phyloP scores from a whole-genome alignment of 2,797 vertebrate genomes.

The Hippoglossus hippoglossus region DNA sequence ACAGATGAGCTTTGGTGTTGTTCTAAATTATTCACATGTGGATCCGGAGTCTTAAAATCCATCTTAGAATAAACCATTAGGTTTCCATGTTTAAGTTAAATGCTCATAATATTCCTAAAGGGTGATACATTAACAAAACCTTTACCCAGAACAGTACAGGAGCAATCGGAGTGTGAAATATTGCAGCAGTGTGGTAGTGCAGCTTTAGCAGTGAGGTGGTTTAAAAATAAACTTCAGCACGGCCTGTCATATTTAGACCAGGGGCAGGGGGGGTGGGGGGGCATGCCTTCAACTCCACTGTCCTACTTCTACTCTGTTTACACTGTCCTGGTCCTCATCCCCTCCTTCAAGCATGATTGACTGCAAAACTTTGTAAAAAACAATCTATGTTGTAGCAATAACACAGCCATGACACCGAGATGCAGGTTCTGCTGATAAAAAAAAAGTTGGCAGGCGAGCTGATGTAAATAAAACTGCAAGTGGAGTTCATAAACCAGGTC shows the following conservation, averaged over 20 bases:
- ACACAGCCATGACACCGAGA: conserved; percentile 63
- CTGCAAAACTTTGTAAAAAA: conserved; percentile 51
- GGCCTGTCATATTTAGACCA: conserved; percentile 12
- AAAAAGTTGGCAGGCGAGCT: conserved; percentile 28
- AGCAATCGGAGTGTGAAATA: conserved; percentile 43
- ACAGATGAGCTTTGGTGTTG: too few relatives aligned
- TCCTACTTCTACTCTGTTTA: conserved; percentile 59
- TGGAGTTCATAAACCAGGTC: conserved; percentile 54
- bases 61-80: too few relatives aligned
- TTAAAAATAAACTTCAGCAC: conserved; percentile 63
- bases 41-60: too few relatives aligned
- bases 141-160: conserved; percentile 22
- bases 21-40: too few relatives aligned
- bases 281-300: conserved; percentile 26
- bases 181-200: conserved; percentile 37
- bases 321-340: conserved; percentile 43
- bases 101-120: too few relatives aligned
- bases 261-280: neutral
- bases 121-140: conserved; percentile 23
- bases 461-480: conserved; percentile 56
- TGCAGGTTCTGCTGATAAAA: conserved; percentile 41
- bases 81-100: too few relatives aligned
- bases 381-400: conserved; percentile 67
- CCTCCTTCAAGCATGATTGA: conserved; percentile 60
- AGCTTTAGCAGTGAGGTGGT: conserved; percentile 44